A percentile compares a stretch with the other conserved stretches of the same genome.
Conservation (phyloP, 2,888 invertebrate genomes). For the Xanthorhoe designata region DNA sequence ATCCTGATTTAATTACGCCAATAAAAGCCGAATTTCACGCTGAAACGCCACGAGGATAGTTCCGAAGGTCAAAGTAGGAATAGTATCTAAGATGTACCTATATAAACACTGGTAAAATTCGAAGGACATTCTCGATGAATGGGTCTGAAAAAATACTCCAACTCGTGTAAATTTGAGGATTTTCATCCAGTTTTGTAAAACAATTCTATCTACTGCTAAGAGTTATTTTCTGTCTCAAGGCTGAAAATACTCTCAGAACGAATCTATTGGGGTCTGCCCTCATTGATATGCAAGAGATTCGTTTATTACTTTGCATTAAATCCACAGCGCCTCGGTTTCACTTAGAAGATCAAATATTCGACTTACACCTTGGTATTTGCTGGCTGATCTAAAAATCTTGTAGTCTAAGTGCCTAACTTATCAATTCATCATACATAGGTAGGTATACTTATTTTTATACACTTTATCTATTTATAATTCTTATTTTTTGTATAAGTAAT, state of each 20-base stretch:
- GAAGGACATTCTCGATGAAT: slow-evolving; percentile 23
- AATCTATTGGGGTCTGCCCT: slow-evolving; percentile 72
- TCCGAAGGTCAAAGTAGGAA: slow-evolving; percentile 13
- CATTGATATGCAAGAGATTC: slow-evolving; percentile 77
- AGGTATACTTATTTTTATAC: too few relatives aligned
- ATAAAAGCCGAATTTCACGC: slow-evolving; percentile 61
- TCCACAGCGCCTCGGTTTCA: slow-evolving; percentile 64
- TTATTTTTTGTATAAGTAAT: too few relatives aligned
- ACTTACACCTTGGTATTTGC: slow-evolving; percentile 7
- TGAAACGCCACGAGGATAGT: slow-evolving; percentile 47
- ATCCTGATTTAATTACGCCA: slow-evolving; percentile 60
- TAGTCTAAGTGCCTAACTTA: background rate
- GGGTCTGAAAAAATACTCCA: slow-evolving; percentile 40
- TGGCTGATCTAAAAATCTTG: slow-evolving; percentile 6
- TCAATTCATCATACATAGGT: too few relatives aligned
- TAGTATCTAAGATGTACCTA: background rate
- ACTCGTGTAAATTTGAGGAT: background rate
- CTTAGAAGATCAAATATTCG: slow-evolving; percentile 50
- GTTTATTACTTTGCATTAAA: slow-evolving; percentile 76
- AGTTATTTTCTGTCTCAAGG: slow-evolving; percentile 42
- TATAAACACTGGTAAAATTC: background rate
- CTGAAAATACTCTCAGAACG: slow-evolving; percentile 67
- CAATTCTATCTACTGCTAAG: slow-evolving; percentile 56
- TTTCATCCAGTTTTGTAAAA: background rate
- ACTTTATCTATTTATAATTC: too few relatives aligned